phyloP scores from a whole-genome alignment of 2,113 vertebrate genomes.

The Chascanopsetta lugubris region DNA sequence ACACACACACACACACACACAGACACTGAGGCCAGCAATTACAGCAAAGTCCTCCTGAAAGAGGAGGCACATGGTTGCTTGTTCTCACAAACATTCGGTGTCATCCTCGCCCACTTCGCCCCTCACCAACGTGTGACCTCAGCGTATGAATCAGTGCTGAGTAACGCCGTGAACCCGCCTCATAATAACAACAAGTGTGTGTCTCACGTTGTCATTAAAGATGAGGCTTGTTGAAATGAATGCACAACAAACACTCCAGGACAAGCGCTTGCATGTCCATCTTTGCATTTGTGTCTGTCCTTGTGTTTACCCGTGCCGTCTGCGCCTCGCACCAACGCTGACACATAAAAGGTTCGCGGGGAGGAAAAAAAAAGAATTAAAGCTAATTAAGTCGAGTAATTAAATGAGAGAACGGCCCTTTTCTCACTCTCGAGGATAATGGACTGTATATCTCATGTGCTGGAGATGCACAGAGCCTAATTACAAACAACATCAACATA shows the following conservation, averaged over 20 bases:
- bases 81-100: slow-evolving; percentile 42
- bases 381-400: slow-evolving; percentile 74
- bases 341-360: slow-evolving; percentile 57
- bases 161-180: slow-evolving; percentile 22
- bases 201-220: slow-evolving; percentile 48
- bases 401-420: slow-evolving; percentile 85
- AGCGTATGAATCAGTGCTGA: slow-evolving; percentile 44
- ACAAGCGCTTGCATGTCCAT: slow-evolving; percentile 26
- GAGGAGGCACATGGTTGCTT: slow-evolving; percentile 34
- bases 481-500: slow-evolving; percentile 84
- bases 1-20: slow-evolving; percentile 47
- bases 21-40: slow-evolving; percentile 52
- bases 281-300: slow-evolving; percentile 4
- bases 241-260: slow-evolving; percentile 15
- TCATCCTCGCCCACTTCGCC: slow-evolving; percentile 27
- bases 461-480: slow-evolving; percentile 85
- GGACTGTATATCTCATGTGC: slow-evolving; percentile 87
- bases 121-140: slow-evolving; percentile 26
- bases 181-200: neutral
- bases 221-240: slow-evolving; percentile 41
- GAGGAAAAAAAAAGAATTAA: slow-evolving; percentile 66
- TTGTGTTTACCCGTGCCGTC: slow-evolving; percentile 17
- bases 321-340: neutral
- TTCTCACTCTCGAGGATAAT: slow-evolving; percentile 88
- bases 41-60: slow-evolving; percentile 40